Percentiles rank a stretch among this genome's conserved stretches.
phyloP scores from a whole-genome alignment of 2,113 vertebrate species.

The Nesogale talazaci region DNA sequence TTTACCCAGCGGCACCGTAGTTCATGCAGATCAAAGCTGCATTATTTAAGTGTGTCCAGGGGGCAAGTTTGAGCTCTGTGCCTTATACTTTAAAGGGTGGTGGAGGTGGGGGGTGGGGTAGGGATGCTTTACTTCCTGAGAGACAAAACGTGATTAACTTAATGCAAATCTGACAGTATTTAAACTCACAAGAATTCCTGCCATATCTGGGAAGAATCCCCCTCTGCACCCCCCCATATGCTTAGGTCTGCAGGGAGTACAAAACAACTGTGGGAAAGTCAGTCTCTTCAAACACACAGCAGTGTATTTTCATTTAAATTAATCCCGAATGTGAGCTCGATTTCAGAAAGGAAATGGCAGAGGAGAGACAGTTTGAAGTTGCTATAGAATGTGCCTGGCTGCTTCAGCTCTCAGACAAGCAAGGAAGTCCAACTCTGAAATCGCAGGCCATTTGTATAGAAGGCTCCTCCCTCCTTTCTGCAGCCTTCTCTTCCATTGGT shows the following conservation, averaged over 20 bases:
- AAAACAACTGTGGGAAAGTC: slow-evolving; percentile 19
- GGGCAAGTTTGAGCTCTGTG: slow-evolving; percentile 81
- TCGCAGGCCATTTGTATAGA: slow-evolving; percentile 78
- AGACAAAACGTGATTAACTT: slow-evolving; percentile 58
- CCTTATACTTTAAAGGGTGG: slow-evolving; percentile 39
- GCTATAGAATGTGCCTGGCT: slow-evolving; percentile 48
- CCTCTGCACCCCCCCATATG: neutral
- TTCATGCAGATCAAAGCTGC: slow-evolving; percentile 86
- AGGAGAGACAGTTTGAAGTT: slow-evolving; percentile 14
- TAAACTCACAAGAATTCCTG: slow-evolving; percentile 15
- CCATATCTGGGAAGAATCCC: neutral
- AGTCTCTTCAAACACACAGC: slow-evolving; percentile 23
- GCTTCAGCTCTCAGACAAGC: slow-evolving; percentile 63
- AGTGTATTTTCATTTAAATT: slow-evolving; percentile 39
- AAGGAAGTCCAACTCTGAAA: slow-evolving; percentile 73
- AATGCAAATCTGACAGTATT: slow-evolving; percentile 14
- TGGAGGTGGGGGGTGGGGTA: neutral
- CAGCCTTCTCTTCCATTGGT: slow-evolving; percentile 85
- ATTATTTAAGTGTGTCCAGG: slow-evolving; percentile 84
- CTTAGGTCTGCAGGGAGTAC: neutral
- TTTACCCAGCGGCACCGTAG: slow-evolving; percentile 58
- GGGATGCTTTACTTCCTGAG: slow-evolving; percentile 36
- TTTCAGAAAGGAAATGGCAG: neutral
- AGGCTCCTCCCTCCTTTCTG: slow-evolving; percentile 85
- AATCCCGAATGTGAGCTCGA: neutral